Evolutionary conservation across 2,113 vertebrate species (phyloP).

Genomic region (Podarcis raffonei): DNA sequence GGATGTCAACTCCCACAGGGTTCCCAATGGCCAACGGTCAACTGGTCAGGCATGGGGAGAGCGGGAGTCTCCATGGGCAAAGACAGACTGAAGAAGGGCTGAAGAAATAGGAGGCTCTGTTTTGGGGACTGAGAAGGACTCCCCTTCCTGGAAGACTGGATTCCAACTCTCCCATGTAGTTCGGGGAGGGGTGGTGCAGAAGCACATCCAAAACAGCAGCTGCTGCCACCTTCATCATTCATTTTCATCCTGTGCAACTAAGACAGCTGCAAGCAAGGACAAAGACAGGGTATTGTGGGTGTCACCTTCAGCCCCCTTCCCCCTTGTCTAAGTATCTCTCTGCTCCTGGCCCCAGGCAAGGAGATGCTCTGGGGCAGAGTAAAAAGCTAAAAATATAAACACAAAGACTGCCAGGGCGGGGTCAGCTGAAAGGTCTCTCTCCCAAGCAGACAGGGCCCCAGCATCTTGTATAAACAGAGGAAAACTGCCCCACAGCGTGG

Average conservation of each 20-base stretch:
- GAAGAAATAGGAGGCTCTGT: too few relatives aligned
- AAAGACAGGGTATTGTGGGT: constrained; percentile 20
- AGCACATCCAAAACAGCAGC: constrained; percentile 61
- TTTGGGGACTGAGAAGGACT: too few relatives aligned
- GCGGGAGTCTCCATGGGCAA: too few relatives aligned
- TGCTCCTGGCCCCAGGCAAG: not conserved
- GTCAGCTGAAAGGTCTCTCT: not conserved
- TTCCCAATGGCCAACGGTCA: too few relatives aligned
- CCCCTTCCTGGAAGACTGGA: not conserved
- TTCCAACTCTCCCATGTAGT: constrained; percentile 11
- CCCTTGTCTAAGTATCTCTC: not conserved
- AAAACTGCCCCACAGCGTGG: too few relatives aligned
- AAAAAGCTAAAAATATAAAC: constrained; percentile 57
- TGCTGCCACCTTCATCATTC: constrained; percentile 50
- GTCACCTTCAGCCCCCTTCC: constrained; percentile 19
- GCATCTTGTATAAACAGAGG: too few relatives aligned
- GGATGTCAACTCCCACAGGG: too few relatives aligned
- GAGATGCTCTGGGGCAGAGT: not conserved
- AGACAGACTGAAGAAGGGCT: too few relatives aligned
- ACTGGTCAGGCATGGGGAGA: too few relatives aligned
- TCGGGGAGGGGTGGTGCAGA: not conserved
- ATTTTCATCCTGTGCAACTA: constrained; percentile 7
- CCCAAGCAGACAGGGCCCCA: too few relatives aligned
- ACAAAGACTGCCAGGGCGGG: not conserved
- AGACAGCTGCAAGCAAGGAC: constrained; percentile 62